A percentile compares a stretch with the other conserved stretches of the same genome.
These are phyloP conservation scores for Luperina nickerlii DNA, from an alignment of 2,888 invertebrate genomes.

Conservation along the genomic window DNA sequence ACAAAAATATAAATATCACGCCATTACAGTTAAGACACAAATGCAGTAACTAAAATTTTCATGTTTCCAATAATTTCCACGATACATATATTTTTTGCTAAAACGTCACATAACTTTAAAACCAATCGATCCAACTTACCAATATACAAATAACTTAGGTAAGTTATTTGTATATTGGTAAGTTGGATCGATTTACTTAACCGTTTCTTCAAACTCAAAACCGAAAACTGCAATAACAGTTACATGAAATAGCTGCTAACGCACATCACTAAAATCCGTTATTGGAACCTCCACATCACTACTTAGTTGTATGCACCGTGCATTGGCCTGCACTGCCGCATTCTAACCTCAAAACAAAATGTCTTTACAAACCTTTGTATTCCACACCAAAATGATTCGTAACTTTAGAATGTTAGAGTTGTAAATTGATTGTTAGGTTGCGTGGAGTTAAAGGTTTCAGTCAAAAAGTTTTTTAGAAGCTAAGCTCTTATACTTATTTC, in stretches of 20 bases:
- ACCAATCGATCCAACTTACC: not conserved
- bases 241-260: slow-evolving; percentile 50
- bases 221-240: slow-evolving; percentile 19
- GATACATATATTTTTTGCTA: too few species aligned
- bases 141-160: not conserved
- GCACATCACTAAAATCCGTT: slow-evolving; percentile 62
- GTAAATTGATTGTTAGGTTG: slow-evolving; percentile 7
- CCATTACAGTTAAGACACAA: not conserved
- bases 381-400: slow-evolving; percentile 61
- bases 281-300: slow-evolving; percentile 80
- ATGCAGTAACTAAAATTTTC: not conserved
- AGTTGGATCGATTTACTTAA: too few species aligned
- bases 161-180: too few species aligned
- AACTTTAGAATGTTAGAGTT: slow-evolving; percentile 2
- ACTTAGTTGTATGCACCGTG: slow-evolving; percentile 90
- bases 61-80: not conserved
- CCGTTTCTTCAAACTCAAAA: not conserved
- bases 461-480: slow-evolving; percentile 83
- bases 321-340: slow-evolving; percentile 89
- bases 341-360: slow-evolving; percentile 69
- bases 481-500: slow-evolving; percentile 89
- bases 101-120: not conserved
- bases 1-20: not conserved
- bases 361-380: slow-evolving; percentile 64
- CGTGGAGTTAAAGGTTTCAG: slow-evolving; percentile 34